Evolutionary conservation across 2,888 invertebrate species (phyloP).

Genomic region (Strigamia transsilvanica): DNA sequence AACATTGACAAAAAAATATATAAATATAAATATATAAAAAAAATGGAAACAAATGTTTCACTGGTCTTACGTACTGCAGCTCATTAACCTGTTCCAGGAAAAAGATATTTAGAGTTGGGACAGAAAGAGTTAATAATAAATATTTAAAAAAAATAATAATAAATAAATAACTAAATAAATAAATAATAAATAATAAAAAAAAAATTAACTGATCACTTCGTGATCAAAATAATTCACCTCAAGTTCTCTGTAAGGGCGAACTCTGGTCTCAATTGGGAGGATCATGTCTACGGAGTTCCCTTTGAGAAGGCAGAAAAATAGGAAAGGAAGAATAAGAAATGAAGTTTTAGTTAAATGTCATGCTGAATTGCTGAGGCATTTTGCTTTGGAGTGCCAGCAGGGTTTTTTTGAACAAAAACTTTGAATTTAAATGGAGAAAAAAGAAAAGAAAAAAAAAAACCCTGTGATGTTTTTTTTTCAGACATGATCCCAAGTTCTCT

Average conservation of each 20-base stretch:
- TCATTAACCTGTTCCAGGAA: slow-evolving; percentile 30
- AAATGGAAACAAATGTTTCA: slow-evolving; percentile 15
- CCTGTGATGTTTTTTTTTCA: slow-evolving; percentile 33
- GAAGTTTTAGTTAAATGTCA: not conserved
- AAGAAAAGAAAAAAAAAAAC: slow-evolving; percentile 6
- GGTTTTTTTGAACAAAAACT: slow-evolving; percentile 24
- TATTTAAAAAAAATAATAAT: not conserved
- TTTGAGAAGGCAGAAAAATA: slow-evolving; percentile 10
- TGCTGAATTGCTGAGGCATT: slow-evolving; percentile 5
- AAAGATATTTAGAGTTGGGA: slow-evolving; percentile 31
- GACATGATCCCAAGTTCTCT: slow-evolving; percentile 52
- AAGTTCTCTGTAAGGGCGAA: not conserved
- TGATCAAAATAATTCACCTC: not conserved
- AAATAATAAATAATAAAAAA: not conserved
- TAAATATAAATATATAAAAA: not conserved
- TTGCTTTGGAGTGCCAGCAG: slow-evolving; percentile 28
- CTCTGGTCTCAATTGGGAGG: slow-evolving; percentile 23
- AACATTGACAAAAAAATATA: slow-evolving; percentile 21
- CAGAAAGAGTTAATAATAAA: not conserved
- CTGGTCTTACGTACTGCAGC: slow-evolving; percentile 37
- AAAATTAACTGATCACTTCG: not conserved
- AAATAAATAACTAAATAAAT: no score
- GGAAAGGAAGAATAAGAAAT: not conserved
- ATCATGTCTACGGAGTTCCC: slow-evolving; percentile 29
- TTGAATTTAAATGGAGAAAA: not conserved